Base-by-base conservation (phyloP, 2,113 vertebrate genomes). In the Camelus dromedarius region DNA sequence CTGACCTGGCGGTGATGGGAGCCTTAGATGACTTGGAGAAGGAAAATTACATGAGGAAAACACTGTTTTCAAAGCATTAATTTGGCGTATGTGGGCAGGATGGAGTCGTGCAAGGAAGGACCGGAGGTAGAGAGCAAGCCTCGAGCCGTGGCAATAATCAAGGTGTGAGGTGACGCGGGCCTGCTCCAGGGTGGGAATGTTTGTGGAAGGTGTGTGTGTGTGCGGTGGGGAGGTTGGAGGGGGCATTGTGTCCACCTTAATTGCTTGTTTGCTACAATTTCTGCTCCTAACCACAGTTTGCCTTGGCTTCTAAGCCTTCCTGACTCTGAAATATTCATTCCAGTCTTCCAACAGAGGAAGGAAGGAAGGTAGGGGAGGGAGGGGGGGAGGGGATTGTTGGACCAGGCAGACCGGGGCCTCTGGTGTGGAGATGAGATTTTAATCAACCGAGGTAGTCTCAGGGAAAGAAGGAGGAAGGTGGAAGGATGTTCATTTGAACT, bases 231-330 rank as follows among this genome's bases (percentile, higher is more conserved):
- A 14, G 22, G 58, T 12, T 42, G 38, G 7, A 22, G 66, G 92
- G 88, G 50, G 87, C 69, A 56, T 88, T 89, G 16, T 91, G 93
- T 54, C 67, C 73, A 87, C 58, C 67, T 77, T 95, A 83, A 91
- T 86, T 94, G 79, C 94, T 96, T 96, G 97, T 94, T 97, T 97
- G 84, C 89, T 83, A 28, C 26, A 54, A 62, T 93, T 96, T 96
- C 76, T 95, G 48, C 73, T 97, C 88, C 62, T 60, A 89, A 76
- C 48, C 67, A 38, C 42, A 96, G 85, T 97, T 97, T 97, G 46
- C 88, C 73, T 97, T 97, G 96, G 87, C 94, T 62, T 13, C 60
- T 90, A 80, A 92, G 48, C 48, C 82, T 96, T 89, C 60, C 97
- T 94, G 95, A 91, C 56, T 96, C 42, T 94, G 91, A 83, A 96